Percentiles rank a stretch among this genome's conserved stretches.
phyloP scores from a whole-genome alignment of 2,888 invertebrate genomes.

The Athetis lepigone region DNA sequence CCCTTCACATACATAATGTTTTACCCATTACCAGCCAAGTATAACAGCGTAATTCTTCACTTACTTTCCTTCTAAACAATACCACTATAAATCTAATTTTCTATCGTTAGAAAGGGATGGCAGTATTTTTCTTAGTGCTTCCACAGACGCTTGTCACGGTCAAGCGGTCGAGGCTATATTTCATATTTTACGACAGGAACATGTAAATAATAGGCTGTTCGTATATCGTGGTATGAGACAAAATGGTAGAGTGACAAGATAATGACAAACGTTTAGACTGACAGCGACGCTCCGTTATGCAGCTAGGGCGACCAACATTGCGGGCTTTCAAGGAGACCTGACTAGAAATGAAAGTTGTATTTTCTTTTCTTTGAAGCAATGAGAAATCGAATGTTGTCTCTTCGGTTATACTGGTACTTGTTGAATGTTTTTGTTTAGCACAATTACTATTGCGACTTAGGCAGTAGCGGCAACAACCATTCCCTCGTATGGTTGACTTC shows the following conservation, averaged over 20 bases:
- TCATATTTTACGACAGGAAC: conserved; percentile 41
- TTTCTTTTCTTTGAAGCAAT: neutral
- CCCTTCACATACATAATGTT: conserved; percentile 1
- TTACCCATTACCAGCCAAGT: conserved; percentile 6
- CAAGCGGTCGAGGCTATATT: conserved; percentile 41
- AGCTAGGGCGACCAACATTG: conserved; percentile 42
- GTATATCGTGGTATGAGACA: conserved; percentile 35
- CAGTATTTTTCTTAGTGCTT: conserved; percentile 30
- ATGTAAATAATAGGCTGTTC: conserved; percentile 53
- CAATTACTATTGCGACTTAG: neutral
- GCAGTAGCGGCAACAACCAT: too few species aligned
- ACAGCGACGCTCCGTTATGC: conserved; percentile 34
- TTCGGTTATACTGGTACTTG: neutral
- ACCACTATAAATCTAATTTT: conserved; percentile 25
- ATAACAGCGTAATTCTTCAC: conserved; percentile 23
- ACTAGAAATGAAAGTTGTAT: neutral
- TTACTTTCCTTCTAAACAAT: conserved; percentile 39
- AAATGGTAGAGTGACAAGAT: conserved; percentile 49
- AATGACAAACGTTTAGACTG: conserved; percentile 48
- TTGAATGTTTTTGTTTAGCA: neutral
- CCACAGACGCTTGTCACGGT: conserved; percentile 36
- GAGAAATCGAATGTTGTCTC: neutral
- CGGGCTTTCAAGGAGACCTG: neutral
- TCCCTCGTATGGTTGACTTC: neutral
- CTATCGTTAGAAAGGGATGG: conserved; percentile 32